Conservation (phyloP, 2,888 invertebrate genomes). For the Tachystola acroxantha region DNA sequence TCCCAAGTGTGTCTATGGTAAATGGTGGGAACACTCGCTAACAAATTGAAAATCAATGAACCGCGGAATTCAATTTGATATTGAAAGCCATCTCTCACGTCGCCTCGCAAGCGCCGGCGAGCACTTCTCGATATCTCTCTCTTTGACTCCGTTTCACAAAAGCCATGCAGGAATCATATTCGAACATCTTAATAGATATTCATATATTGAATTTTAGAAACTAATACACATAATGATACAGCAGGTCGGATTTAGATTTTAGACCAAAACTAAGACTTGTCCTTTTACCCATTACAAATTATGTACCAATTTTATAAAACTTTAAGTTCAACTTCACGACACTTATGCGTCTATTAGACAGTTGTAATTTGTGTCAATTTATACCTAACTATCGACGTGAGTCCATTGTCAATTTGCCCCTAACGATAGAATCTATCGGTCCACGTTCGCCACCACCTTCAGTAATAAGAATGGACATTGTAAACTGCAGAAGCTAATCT, state of each 20-base stretch:
- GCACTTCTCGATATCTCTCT: slow-evolving; percentile 56
- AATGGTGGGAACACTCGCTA: slow-evolving; percentile 66
- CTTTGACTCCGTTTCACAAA: slow-evolving; percentile 61
- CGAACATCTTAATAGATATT: slow-evolving; percentile 30
- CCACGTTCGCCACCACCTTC: no score
- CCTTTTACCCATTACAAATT: no score
- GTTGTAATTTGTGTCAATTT: no score
- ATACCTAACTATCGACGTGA: no score
- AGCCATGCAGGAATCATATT: slow-evolving; percentile 49
- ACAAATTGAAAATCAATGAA: slow-evolving; percentile 81
- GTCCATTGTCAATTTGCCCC: no score
- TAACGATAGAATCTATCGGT: no score
- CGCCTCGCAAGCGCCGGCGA: slow-evolving; percentile 39
- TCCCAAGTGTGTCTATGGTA: slow-evolving; percentile 59
- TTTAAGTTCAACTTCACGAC: no score
- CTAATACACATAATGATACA: not conserved
- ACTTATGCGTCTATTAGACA: no score
- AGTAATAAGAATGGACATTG: no score
- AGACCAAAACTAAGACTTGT: no score
- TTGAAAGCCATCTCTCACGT: slow-evolving; percentile 78
- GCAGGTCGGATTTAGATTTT: not conserved
- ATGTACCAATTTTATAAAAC: no score
- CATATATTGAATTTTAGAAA: not conserved
- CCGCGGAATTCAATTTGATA: slow-evolving; percentile 83
- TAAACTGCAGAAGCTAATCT: no score